Evolutionary conservation across 2,113 vertebrate species (phyloP).

Genomic region (Pangasianodon hypophthalmus): DNA sequence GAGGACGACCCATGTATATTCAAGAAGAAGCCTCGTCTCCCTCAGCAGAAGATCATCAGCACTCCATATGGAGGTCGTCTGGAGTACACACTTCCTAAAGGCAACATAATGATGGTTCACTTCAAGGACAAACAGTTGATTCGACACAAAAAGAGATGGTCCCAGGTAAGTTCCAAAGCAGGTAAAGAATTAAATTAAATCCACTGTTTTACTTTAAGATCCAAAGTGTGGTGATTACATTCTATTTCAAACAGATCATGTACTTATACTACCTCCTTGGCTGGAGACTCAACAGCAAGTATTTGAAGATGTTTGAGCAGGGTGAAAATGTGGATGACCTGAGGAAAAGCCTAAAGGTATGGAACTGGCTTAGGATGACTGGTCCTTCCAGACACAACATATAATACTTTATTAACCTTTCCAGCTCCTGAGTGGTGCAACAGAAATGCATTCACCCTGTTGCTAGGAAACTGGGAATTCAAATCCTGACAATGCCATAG

Average conservation of each 20-base stretch:
- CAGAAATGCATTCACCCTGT: neutral
- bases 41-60: slow-evolving; percentile 63
- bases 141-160: slow-evolving; percentile 82
- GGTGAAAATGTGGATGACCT: slow-evolving; percentile 55
- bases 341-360: slow-evolving; percentile 18
- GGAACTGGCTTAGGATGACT: neutral
- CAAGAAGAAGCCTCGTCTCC: slow-evolving; percentile 69
- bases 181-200: neutral
- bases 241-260: slow-evolving; percentile 73
- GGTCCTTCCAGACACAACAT: neutral
- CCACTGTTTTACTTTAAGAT: neutral
- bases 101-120: slow-evolving; percentile 77
- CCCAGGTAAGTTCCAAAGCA: slow-evolving; percentile 69
- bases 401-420: neutral
- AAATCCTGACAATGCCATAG: neutral
- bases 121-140: slow-evolving; percentile 77
- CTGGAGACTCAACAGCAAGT: slow-evolving; percentile 66
- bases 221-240: neutral
- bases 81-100: slow-evolving; percentile 74
- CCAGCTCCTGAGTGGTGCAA: neutral
- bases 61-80: slow-evolving; percentile 77
- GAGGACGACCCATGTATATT: slow-evolving; percentile 9
- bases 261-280: slow-evolving; percentile 81
- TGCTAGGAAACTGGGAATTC: neutral
- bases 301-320: slow-evolving; percentile 8